Conservation (phyloP, 2,888 invertebrate species). For the Caenorhabditis sp. region DNA sequence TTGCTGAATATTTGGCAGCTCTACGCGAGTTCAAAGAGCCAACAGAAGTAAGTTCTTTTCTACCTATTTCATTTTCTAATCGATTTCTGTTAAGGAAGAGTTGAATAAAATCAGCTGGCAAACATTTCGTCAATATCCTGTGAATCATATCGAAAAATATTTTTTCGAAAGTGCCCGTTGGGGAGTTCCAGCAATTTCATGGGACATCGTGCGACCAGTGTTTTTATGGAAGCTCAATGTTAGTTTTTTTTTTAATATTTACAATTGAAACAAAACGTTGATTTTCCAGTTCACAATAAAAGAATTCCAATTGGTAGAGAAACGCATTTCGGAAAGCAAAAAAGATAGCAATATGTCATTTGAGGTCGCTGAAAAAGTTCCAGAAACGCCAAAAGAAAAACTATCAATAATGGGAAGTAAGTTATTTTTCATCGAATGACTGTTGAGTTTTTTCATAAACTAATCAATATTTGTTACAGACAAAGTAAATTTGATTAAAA, state of each 20-base stretch:
- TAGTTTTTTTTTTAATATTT: neutral
- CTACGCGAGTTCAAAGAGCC: constrained; percentile 27
- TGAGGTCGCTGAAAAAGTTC: constrained; percentile 6
- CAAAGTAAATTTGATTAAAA: constrained; percentile 25
- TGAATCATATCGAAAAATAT: constrained; percentile 33
- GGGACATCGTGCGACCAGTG: constrained; percentile 35
- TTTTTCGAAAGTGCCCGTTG: constrained; percentile 32
- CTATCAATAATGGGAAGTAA: constrained; percentile 24
- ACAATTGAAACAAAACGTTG: neutral
- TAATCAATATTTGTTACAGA: constrained; percentile 14
- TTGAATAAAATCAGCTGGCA: constrained; percentile 6
- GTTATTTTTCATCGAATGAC: too few relatives aligned
- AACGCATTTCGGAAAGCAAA: constrained; percentile 11
- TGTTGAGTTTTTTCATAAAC: too few relatives aligned
- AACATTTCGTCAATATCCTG: constrained; percentile 28
- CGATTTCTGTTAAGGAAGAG: constrained; percentile 21
- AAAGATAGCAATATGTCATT: neutral
- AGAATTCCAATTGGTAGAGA: constrained; percentile 20
- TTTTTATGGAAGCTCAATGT: constrained; percentile 41
- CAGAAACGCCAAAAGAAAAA: constrained; percentile 21
- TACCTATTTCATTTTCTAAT: neutral
- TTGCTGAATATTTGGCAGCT: constrained; percentile 13
- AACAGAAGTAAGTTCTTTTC: constrained; percentile 15
- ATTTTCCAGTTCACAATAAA: constrained; percentile 24
- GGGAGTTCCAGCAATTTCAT: constrained; percentile 39